Conservation (phyloP, 2,797 vertebrate species). For the Arnoldichthys spilopterus region DNA sequence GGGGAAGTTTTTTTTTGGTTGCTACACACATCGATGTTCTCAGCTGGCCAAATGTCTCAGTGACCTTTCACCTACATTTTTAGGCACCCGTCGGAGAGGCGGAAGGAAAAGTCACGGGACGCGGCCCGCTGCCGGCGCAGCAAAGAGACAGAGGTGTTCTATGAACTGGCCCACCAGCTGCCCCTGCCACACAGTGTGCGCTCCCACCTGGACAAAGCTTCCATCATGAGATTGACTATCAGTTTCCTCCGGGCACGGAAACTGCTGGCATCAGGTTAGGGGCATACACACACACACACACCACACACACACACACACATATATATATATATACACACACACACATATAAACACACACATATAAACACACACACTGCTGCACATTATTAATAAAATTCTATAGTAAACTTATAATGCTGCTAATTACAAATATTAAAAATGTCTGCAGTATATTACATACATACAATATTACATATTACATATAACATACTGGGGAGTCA, state of each 20-base stretch:
- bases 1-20: conserved; percentile 4
- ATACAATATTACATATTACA: no score
- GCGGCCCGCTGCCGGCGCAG: conserved; percentile 93
- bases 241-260: conserved; percentile 95
- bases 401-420: no score
- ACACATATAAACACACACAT: no score
- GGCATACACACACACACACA: not conserved
- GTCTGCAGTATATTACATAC: no score
- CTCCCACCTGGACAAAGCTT: conserved; percentile 95
- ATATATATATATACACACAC: no score
- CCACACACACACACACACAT: no score
- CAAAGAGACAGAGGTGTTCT: conserved; percentile 97
- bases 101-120: conserved; percentile 97
- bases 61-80: conserved; percentile 6
- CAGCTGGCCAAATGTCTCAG: not conserved
- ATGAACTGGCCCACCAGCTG: conserved; percentile 92
- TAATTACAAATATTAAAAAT: no score
- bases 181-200: conserved; percentile 90
- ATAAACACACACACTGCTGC: no score
- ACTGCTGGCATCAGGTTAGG: conserved; percentile 82
- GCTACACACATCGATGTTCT: conserved; percentile 7
- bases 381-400: no score
- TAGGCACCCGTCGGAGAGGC: conserved; percentile 82
- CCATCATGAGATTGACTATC: conserved; percentile 97
- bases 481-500: no score